Evolutionary conservation across 2,797 vertebrate genomes (phyloP), one percentile per base, ranked within the genome.

Genomic region (Chaunax sp.): DNA sequence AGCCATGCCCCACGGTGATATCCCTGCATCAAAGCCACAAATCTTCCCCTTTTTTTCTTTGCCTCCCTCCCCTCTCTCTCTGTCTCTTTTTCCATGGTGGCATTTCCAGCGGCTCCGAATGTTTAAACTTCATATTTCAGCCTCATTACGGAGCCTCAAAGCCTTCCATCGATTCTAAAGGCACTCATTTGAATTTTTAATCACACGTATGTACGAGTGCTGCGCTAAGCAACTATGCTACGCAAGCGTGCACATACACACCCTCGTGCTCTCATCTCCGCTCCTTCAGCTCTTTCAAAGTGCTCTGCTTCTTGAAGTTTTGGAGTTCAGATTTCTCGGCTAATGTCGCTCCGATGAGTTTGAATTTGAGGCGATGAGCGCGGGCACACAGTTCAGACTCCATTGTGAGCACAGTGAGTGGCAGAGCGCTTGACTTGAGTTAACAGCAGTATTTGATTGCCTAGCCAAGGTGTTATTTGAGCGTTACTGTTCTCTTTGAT

Each of bases 151-250:
- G 89, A 91, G 93, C 93, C 95, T 95, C 94, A 95, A 96, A 95
- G 94, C 87, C 89, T 94, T 88, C 93, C 93, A 95, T 95, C 93
- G 95, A 97, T 97, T 97, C 90, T 95, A 96, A 95, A 96, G 95
- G 95, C 95, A 81, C 92, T 95, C 94, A 94, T 96, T 94, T 96
- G 94, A 95, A 97, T 97, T 96, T 97, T 96, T 97, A 96, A 97
- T 97, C 95, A 94, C 94, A 93, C 92, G 89, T 94, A 91, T 91
- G 93, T 94, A 92, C 90, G 92, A 93, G 91, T 94, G 93, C 86
- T 94, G 90, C 73, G 93, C 95, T 95, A 94, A 94, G 92, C 92
- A 91, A 86, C 87, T 89, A 83, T 87, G 78, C 72, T 25, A 80
- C 66, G 43, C 73, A 0, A 53, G 72, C 72, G 5, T 16, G 54